Conservation (phyloP, 92 coral and sea anemone species). For the Zoanthus sansibaricus region DNA sequence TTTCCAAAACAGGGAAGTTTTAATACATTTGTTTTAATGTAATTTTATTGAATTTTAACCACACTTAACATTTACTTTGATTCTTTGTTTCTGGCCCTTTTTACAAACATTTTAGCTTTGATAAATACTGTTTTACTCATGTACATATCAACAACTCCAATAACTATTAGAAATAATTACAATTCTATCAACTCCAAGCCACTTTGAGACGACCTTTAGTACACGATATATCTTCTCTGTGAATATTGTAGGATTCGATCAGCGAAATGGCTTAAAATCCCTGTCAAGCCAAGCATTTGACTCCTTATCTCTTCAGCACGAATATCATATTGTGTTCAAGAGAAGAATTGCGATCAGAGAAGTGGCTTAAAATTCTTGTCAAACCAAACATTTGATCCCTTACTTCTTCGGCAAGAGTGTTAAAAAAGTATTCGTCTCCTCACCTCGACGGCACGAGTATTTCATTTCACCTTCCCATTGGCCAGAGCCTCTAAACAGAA, state of each 20-base stretch:
- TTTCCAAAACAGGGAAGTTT: too few species aligned
- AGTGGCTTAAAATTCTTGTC: background rate
- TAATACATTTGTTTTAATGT: too few species aligned
- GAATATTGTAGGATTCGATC: background rate
- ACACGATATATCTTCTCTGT: background rate
- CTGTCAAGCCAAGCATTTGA: background rate
- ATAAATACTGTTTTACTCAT: too few species aligned
- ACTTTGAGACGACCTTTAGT: background rate
- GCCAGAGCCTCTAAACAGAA: background rate
- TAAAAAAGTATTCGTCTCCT: too few species aligned
- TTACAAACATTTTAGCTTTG: too few species aligned
- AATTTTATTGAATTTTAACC: too few species aligned
- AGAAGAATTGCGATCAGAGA: background rate
- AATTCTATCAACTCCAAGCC: too few species aligned
- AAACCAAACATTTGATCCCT: background rate
- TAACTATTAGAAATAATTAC: background rate
- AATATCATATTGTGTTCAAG: background rate
- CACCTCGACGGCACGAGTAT: too few species aligned
- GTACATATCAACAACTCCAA: too few species aligned
- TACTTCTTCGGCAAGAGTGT: too few species aligned
- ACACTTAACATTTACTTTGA: too few species aligned
- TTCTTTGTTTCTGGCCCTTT: too few species aligned
- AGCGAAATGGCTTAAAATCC: background rate
- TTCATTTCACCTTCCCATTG: background rate
- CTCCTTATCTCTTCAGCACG: background rate